A percentile compares a stretch with the other conserved stretches of the same genome.
These are phyloP conservation scores for Andinoacara biseriatus DNA, from an alignment of 2,113 vertebrate species.

Conservation along the genomic window DNA sequence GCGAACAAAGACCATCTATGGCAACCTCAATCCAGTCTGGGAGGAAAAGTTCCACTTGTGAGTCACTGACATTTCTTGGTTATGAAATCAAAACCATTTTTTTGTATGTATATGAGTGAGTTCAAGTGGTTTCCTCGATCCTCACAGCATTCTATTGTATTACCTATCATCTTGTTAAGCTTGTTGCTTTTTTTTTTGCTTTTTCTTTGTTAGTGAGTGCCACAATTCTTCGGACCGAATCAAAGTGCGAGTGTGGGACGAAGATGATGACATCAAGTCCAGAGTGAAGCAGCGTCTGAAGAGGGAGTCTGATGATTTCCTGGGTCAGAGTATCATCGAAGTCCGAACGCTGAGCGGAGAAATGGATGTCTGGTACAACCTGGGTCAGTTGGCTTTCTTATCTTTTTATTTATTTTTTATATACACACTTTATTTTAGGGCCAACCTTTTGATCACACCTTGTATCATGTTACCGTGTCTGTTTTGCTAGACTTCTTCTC, in stretches of 20 bases:
- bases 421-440: not conserved
- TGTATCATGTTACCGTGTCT: not conserved
- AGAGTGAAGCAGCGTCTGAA: slow-evolving; percentile 97
- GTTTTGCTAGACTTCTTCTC: not conserved
- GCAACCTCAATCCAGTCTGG: slow-evolving; percentile 97
- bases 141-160: not conserved
- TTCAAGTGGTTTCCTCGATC: not conserved
- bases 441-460: not conserved
- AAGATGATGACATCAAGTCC: slow-evolving; percentile 98
- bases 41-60: slow-evolving; percentile 99
- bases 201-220: slow-evolving; percentile 87
- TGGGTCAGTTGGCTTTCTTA: slow-evolving; percentile 83
- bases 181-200: not conserved
- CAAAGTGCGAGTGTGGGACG: slow-evolving; percentile 98
- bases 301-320: slow-evolving; percentile 96
- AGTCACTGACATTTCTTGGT: slow-evolving; percentile 67
- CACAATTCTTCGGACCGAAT: slow-evolving; percentile 98
- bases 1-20: slow-evolving; percentile 97
- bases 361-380: slow-evolving; percentile 99
- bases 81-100: not conserved
- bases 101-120: too few species aligned
- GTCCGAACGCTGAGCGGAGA: slow-evolving; percentile 96
- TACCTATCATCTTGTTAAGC: not conserved
- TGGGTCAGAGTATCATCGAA: slow-evolving; percentile 98
- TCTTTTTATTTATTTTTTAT: not conserved